These are phyloP conservation scores for Philereme vetulata DNA, from an alignment of 2,888 invertebrate genomes.

Conservation along the genomic window DNA sequence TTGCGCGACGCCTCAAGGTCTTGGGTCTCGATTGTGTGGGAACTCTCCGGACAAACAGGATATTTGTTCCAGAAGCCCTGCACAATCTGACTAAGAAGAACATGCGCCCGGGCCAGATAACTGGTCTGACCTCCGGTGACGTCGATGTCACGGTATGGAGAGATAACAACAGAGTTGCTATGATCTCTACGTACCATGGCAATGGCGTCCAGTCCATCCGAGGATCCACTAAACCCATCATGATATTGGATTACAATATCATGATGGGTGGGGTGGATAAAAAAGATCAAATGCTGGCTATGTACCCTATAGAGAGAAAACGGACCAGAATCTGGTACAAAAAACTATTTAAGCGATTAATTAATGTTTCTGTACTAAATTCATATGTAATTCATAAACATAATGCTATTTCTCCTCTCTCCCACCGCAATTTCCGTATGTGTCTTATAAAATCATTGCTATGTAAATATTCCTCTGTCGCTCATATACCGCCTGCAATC, in stretches of 20 bases:
- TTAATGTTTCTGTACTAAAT: slow-evolving; percentile 33
- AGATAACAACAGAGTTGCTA: slow-evolving; percentile 21
- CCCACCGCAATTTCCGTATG: neutral
- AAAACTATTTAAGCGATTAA: slow-evolving; percentile 15
- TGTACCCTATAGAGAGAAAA: slow-evolving; percentile 41
- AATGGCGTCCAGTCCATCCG: slow-evolving; percentile 8
- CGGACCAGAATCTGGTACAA: slow-evolving; percentile 40
- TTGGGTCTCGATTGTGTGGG: slow-evolving; percentile 41
- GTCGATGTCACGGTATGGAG: slow-evolving; percentile 30
- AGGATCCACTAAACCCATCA: slow-evolving; percentile 29
- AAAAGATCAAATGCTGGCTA: slow-evolving; percentile 38
- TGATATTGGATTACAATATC: slow-evolving; percentile 33
- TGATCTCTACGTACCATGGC: slow-evolving; percentile 34
- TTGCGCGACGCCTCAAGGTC: slow-evolving; percentile 39
- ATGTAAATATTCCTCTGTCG: slow-evolving; percentile 8
- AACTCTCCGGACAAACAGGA: slow-evolving; percentile 26
- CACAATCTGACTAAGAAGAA: slow-evolving; percentile 12
- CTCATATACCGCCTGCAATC: slow-evolving; percentile 5
- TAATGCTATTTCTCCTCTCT: slow-evolving; percentile 7
- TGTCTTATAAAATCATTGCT: slow-evolving; percentile 13
- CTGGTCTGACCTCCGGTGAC: slow-evolving; percentile 22
- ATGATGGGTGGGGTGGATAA: slow-evolving; percentile 33
- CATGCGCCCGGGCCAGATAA: slow-evolving; percentile 20
- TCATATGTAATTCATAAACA: slow-evolving; percentile 28
- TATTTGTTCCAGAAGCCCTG: slow-evolving; percentile 18